Conservation (phyloP, 1,140 invertebrate species). For the Trypoxylus dichotomus region DNA sequence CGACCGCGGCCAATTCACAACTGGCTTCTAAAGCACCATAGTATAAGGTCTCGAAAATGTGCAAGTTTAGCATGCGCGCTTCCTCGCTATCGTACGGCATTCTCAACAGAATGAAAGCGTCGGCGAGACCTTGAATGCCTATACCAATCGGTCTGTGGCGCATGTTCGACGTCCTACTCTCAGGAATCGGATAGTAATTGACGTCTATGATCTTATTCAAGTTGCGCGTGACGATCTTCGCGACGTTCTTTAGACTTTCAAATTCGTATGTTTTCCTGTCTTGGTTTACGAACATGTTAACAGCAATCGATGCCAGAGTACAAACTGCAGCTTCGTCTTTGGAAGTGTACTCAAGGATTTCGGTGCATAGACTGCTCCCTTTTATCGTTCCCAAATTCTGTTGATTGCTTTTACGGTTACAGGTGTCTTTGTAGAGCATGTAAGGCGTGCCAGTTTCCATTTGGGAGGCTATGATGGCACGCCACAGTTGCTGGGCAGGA, state of each 20-base stretch:
- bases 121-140: constrained; percentile 95
- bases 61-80: constrained; percentile 85
- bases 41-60: constrained; percentile 99
- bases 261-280: constrained; percentile 85
- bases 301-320: constrained; percentile 97
- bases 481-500: constrained; percentile 89
- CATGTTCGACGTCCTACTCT: constrained; percentile 87
- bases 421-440: constrained; percentile 97
- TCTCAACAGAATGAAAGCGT: constrained; percentile 94
- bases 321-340: constrained; percentile 96
- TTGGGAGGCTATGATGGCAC: constrained; percentile 92
- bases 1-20: constrained; percentile 88
- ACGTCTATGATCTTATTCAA: constrained; percentile 98
- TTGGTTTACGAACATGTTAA: constrained; percentile 91
- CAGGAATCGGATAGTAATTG: constrained; percentile 93
- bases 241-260: constrained; percentile 81
- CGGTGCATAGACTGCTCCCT: constrained; percentile 97
- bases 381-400: constrained; percentile 99
- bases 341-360: constrained; percentile 93
- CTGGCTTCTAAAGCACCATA: constrained; percentile 96
- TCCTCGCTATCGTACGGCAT: constrained; percentile 88
- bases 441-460: constrained; percentile 98
- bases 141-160: constrained; percentile 95
- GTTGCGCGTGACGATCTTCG: constrained; percentile 89
- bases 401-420: constrained; percentile 97